Evolutionary conservation across 37 sponge, comb jelly and placozoan genomes (phyloP).

Genomic region (Aphrocallistes beatrix): DNA sequence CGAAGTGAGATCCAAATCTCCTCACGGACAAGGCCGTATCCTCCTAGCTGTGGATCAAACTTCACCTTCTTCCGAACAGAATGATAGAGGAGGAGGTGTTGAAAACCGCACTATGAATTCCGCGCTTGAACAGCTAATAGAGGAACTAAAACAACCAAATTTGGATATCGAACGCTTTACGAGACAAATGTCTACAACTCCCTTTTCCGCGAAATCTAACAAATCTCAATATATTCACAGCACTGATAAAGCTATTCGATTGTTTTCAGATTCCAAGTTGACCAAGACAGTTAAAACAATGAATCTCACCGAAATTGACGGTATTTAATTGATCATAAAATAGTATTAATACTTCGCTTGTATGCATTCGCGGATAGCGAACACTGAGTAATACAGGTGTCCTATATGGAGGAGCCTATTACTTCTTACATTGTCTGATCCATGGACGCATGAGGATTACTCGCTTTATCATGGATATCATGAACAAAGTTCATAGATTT

Average conservation of each 20-base stretch:
- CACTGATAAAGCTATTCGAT: background rate
- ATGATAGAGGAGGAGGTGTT: background rate
- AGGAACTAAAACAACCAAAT: slow-evolving; percentile 17
- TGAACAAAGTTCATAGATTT: too few relatives aligned
- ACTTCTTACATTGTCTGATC: too few relatives aligned
- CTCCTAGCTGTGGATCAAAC: background rate
- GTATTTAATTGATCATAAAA: background rate
- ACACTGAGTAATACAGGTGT: too few relatives aligned
- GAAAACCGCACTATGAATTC: slow-evolving; percentile 14
- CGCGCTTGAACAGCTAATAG: background rate
- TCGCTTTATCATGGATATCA: too few relatives aligned
- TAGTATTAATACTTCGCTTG: background rate
- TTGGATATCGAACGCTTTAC: slow-evolving; percentile 16
- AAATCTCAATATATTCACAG: background rate
- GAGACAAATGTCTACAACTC: background rate
- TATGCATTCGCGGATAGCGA: too few relatives aligned
- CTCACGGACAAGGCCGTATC: slow-evolving; percentile 14
- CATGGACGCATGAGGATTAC: too few relatives aligned
- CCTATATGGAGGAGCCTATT: too few relatives aligned
- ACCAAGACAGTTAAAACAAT: background rate
- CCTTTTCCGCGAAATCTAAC: slow-evolving; percentile 5
- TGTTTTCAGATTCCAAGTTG: background rate
- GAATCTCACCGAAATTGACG: background rate
- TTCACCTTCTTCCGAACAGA: background rate
- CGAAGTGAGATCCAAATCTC: too few relatives aligned